These are phyloP conservation scores for Decapterus maruadsi DNA, from an alignment of 2,797 vertebrate genomes.

Conservation along the genomic window DNA sequence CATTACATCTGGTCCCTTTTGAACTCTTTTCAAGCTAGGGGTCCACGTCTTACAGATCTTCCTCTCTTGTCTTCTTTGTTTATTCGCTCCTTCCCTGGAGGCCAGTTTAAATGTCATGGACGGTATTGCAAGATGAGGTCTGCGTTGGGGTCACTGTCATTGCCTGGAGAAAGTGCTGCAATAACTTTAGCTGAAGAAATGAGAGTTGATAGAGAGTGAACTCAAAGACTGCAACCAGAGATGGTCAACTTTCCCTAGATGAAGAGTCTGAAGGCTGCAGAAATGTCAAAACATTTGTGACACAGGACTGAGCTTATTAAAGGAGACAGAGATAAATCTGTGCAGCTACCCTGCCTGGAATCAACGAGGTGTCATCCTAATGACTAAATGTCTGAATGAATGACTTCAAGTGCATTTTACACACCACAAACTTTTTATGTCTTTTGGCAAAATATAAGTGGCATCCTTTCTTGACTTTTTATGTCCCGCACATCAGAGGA, in stretches of 20 bases:
- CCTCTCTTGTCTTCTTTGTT: conserved; percentile 49
- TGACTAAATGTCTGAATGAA: neutral
- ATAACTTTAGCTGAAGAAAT: conserved; percentile 52
- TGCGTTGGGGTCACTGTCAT: conserved; percentile 68
- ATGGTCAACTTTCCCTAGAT: conserved; percentile 20
- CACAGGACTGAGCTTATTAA: conserved; percentile 8
- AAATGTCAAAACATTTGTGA: conserved; percentile 58
- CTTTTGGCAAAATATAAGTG: conserved; percentile 12
- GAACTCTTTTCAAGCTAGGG: conserved; percentile 55
- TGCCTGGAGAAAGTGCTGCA: conserved; percentile 48
- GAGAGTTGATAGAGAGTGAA: conserved; percentile 42
- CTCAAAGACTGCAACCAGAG: conserved; percentile 27
- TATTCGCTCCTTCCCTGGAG: conserved; percentile 49
- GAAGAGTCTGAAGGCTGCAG: conserved; percentile 25
- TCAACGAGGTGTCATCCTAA: conserved; percentile 10
- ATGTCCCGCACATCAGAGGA: conserved; percentile 20
- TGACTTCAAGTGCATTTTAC: conserved; percentile 4
- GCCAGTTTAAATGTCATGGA: conserved; percentile 78
- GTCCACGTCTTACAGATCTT: conserved; percentile 48
- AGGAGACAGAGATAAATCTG: conserved; percentile 16
- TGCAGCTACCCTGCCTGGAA: neutral
- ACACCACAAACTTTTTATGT: conserved; percentile 19
- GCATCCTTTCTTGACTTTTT: neutral
- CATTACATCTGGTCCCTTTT: conserved; percentile 46
- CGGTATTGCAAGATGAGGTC: conserved; percentile 72